A percentile compares a stretch with the other conserved stretches of the same genome.
Evolutionary conservation across 1,140 invertebrate species (phyloP).

Genomic region (Drosophila neocordata): DNA sequence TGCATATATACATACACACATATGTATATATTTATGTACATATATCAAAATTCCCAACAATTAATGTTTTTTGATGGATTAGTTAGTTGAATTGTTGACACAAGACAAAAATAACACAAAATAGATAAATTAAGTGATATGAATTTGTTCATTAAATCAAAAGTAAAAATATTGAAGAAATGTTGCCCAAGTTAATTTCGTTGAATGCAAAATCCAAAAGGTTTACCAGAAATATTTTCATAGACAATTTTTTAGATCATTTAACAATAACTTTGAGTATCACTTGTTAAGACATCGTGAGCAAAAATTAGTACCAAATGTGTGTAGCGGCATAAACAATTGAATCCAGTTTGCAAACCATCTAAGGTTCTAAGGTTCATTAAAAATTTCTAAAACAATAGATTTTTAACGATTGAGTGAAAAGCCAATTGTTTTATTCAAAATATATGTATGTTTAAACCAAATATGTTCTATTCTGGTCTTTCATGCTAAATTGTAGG

Average conservation of each 20-base stretch:
- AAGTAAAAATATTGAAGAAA: neutral
- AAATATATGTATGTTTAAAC: no score
- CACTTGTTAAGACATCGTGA: no score
- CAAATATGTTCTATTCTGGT: neutral
- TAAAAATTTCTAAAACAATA: neutral
- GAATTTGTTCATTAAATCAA: neutral
- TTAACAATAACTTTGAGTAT: no score
- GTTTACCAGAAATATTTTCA: no score
- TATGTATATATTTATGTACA: conserved; percentile 22
- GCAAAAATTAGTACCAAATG: no score
- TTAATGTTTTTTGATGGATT: conserved; percentile 70
- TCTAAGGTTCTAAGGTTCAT: no score
- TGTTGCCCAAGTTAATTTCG: neutral
- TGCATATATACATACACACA: neutral
- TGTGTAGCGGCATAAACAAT: neutral
- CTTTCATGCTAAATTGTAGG: conserved; percentile 1
- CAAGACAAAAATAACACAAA: conserved; percentile 18
- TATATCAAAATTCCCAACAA: conserved; percentile 42
- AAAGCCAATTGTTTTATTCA: neutral
- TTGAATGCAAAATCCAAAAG: no score
- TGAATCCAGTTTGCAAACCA: conserved; percentile 6
- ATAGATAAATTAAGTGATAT: neutral
- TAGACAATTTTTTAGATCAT: no score
- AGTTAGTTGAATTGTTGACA: conserved; percentile 48
- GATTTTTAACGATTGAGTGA: neutral